Conservation (phyloP, 2,888 invertebrate genomes). For the Drosophila fungiperda region DNA sequence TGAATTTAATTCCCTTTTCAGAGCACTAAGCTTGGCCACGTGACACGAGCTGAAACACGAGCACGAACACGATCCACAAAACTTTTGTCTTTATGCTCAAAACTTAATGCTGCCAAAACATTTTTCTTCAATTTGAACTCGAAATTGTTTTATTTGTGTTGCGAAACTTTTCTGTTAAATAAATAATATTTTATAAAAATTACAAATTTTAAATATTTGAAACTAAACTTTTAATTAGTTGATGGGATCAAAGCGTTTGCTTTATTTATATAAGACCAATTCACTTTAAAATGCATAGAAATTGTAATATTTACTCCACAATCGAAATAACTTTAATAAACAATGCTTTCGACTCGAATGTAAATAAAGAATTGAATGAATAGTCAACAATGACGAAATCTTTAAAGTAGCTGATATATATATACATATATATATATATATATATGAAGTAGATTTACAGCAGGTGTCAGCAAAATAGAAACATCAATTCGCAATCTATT, state of each 20-base stretch:
- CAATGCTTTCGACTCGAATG: neutral
- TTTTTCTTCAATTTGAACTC: neutral
- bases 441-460: neutral
- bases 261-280: neutral
- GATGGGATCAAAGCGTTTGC: neutral
- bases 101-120: neutral
- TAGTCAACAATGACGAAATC: neutral
- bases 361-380: neutral
- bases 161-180: neutral
- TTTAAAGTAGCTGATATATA: neutral
- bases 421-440: neutral
- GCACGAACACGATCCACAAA: neutral
- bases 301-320: neutral
- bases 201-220: neutral
- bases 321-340: neutral
- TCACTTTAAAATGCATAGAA: neutral
- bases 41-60: constrained; percentile 23
- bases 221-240: neutral
- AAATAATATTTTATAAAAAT: neutral
- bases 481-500: constrained; percentile 14
- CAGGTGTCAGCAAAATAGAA: constrained; percentile 1
- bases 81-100: neutral
- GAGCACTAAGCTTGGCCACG: constrained; percentile 20
- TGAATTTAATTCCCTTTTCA: constrained; percentile 63
- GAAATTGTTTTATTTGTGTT: neutral